These are phyloP conservation scores for Mormyrops boulengeri DNA, from an alignment of 2,797 vertebrate species.

Conservation along the genomic window DNA sequence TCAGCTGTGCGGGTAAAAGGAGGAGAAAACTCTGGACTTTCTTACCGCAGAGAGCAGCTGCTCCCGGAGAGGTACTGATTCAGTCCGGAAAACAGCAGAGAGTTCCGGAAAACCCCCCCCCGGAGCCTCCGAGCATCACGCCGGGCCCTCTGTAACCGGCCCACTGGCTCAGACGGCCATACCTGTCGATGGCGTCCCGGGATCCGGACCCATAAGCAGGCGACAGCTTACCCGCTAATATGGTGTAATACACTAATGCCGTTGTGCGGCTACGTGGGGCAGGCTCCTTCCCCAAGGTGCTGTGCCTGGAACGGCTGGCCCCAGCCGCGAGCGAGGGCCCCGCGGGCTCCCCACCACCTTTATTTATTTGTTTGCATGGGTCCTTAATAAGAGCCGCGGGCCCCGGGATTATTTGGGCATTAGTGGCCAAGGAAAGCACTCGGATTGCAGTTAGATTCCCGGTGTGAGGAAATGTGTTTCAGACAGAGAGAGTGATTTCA, in stretches of 20 bases:
- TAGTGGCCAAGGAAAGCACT: conserved; percentile 26
- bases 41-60: not conserved
- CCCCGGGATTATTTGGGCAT: conserved; percentile 28
- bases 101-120: not conserved
- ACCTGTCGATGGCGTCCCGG: not conserved
- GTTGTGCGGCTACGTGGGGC: conserved; percentile 26
- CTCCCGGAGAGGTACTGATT: not conserved
- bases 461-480: conserved; percentile 36
- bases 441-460: conserved; percentile 29
- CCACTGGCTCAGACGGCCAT: not conserved
- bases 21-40: not conserved
- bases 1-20: not conserved
- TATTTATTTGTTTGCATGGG: conserved; percentile 25
- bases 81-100: not conserved
- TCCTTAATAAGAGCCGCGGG: conserved; percentile 24
- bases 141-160: not conserved
- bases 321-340: not conserved
- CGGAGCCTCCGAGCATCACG: not conserved
- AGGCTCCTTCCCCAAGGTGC: not conserved
- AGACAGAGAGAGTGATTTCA: conserved; percentile 32
- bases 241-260: conserved; percentile 32
- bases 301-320: not conserved
- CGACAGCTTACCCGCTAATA: conserved; percentile 27
- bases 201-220: conserved; percentile 23
- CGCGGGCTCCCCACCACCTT: conserved; percentile 7